These are phyloP conservation scores for Lasioglossum leucozonium DNA, from an alignment of 2,888 invertebrate genomes.

Conservation along the genomic window DNA sequence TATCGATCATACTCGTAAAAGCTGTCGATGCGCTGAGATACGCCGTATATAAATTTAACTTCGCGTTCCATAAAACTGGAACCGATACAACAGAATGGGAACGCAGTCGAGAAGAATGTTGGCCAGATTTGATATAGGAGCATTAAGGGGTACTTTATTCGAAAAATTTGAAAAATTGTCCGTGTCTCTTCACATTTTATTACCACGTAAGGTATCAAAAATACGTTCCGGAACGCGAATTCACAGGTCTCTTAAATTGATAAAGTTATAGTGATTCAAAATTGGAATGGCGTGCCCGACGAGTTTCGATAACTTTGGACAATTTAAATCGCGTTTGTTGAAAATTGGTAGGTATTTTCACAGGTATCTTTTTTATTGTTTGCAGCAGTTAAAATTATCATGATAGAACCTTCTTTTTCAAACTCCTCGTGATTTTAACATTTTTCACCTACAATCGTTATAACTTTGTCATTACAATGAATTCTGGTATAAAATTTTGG, in stretches of 20 bases:
- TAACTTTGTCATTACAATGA: too few species aligned
- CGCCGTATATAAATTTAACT: constrained; percentile 5
- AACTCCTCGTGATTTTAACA: too few species aligned
- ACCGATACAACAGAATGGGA: not conserved
- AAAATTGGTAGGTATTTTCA: not conserved
- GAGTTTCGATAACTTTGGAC: not conserved
- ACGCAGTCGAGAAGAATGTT: not conserved
- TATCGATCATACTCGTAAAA: constrained; percentile 10
- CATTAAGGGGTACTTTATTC: not conserved
- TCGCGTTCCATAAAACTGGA: constrained; percentile 2
- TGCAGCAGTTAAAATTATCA: too few species aligned
- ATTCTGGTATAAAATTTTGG: not conserved
- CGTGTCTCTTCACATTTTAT: not conserved
- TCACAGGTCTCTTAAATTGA: not conserved
- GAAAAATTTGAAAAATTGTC: not conserved
- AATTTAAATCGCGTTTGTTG: not conserved
- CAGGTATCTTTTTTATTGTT: not conserved
- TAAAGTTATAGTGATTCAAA: not conserved
- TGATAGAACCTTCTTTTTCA: too few species aligned
- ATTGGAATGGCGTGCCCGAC: not conserved
- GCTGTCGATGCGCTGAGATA: not conserved
- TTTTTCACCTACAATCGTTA: too few species aligned
- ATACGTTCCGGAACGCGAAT: not conserved
- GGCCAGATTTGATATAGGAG: constrained; percentile 39
- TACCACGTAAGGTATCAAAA: not conserved